phyloP scores from a whole-genome alignment of 2,888 invertebrate genomes.

The Mylabris sibirica region DNA sequence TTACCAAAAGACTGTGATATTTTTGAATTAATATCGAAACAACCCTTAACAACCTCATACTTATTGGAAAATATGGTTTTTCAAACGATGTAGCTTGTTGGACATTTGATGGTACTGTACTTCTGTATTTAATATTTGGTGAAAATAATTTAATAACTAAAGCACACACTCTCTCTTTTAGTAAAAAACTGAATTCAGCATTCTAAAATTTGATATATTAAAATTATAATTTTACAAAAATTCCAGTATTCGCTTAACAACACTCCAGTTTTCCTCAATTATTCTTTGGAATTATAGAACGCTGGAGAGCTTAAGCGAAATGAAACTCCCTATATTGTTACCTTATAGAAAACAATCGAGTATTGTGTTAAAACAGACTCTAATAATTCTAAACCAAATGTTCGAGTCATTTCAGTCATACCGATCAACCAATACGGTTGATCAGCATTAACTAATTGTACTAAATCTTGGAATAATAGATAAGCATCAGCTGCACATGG shows the following conservation, averaged over 20 bases:
- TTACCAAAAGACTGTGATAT: constrained; percentile 88
- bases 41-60: constrained; percentile 91
- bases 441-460: constrained; percentile 95
- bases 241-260: no score
- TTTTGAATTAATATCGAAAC: constrained; percentile 93
- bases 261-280: no score
- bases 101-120: constrained; percentile 64
- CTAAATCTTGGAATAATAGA: constrained; percentile 95
- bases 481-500: constrained; percentile 94
- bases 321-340: constrained; percentile 51
- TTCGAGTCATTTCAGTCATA: constrained; percentile 96
- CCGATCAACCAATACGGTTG: constrained; percentile 95
- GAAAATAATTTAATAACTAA: constrained; percentile 98
- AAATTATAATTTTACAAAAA: neutral
- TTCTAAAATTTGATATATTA: constrained; percentile 70
- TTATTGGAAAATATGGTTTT: constrained; percentile 96
- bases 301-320: no score
- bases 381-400: constrained; percentile 93
- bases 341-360: constrained; percentile 84
- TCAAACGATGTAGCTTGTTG: constrained; percentile 76
- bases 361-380: constrained; percentile 92
- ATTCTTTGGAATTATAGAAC: no score
- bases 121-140: constrained; percentile 95
- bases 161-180: constrained; percentile 97
- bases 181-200: constrained; percentile 89